Conservation (phyloP, 2,113 vertebrate species). For the Anguilla japonica region DNA sequence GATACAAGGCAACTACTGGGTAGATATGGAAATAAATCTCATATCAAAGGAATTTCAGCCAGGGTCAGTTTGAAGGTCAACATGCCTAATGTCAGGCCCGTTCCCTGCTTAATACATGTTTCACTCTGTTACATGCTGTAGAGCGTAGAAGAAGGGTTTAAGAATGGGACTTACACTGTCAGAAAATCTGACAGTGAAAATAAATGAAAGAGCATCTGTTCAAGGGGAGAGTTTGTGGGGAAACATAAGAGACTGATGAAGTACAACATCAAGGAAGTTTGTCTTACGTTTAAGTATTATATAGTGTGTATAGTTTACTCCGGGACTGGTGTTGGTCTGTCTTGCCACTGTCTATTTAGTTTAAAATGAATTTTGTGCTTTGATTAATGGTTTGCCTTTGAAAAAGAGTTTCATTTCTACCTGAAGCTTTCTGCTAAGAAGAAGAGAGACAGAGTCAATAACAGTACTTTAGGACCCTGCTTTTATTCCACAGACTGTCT, state of each 20-base stretch:
- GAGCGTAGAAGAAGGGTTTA: not conserved
- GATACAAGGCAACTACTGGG: not conserved
- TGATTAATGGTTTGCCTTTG: constrained; percentile 2
- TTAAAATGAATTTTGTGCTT: not conserved
- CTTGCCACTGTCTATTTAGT: not conserved
- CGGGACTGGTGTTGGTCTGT: not conserved
- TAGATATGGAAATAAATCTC: not conserved
- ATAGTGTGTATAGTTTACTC: not conserved
- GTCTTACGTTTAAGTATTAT: not conserved
- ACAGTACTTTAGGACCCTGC: not conserved
- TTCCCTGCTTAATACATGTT: not conserved
- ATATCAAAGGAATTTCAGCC: not conserved
- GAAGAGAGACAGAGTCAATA: constrained; percentile 11
- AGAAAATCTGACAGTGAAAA: not conserved
- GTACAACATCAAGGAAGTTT: not conserved
- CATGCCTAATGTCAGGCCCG: not conserved
- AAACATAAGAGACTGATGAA: not conserved
- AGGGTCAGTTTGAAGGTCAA: not conserved
- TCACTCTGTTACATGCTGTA: not conserved
- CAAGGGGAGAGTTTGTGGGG: not conserved
- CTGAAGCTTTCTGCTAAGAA: not conserved
- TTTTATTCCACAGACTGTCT: constrained; percentile 6
- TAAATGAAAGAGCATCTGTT: constrained; percentile 9
- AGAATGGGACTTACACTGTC: not conserved
- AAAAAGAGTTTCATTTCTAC: not conserved